Base-by-base conservation (phyloP, 2,888 invertebrate species). In the Latheticus oryzae region DNA sequence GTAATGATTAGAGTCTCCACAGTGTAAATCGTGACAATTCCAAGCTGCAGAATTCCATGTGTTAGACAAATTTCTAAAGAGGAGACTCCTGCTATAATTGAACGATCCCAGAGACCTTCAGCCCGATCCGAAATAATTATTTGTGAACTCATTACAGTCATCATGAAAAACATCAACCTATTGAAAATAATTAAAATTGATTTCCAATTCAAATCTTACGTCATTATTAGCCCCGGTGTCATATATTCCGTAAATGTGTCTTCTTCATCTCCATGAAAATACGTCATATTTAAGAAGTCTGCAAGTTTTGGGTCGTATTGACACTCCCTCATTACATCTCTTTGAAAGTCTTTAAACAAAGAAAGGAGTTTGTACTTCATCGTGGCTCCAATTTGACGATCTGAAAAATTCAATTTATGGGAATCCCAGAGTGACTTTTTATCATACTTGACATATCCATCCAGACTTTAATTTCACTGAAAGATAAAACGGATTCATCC, bases 51-150 rank as follows among this genome's bases (percentile, higher is more conserved):
- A 7, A 87, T 71, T 52, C 95, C 84, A 76, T 95, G 95, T 0
- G 93, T 89, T 58, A 89, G 77, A 32, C 95, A 81, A 76, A 95
- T 89, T 81, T 95, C 93, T 23, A 84, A 76, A 0, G 91, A 85
- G 26, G 85, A 85, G 5, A 95, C 93, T 4, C 95, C 94, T 61
- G 95, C 91, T 3, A 94, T 91, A 0, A 92, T 83, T 52, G 90
- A 91, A 57, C 95, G 82, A 74, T 95, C 92, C 88, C 95, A 89
- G 60, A 95, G 86, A 2, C 95, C 93, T 74, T 93, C 92, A 67
- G 87, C 82, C 21, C 89, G 85, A 74, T 93, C 93, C 0, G 88
- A 82, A 60, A 93, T 89, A 73, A 94, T 88, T 12, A 91, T 86
- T 1, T 91, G 85, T 0, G 93, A 90, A 0, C 94, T 93, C 73